Base-by-base conservation (phyloP, 92 coral and sea anemone species). In the Phenganax marumi region DNA sequence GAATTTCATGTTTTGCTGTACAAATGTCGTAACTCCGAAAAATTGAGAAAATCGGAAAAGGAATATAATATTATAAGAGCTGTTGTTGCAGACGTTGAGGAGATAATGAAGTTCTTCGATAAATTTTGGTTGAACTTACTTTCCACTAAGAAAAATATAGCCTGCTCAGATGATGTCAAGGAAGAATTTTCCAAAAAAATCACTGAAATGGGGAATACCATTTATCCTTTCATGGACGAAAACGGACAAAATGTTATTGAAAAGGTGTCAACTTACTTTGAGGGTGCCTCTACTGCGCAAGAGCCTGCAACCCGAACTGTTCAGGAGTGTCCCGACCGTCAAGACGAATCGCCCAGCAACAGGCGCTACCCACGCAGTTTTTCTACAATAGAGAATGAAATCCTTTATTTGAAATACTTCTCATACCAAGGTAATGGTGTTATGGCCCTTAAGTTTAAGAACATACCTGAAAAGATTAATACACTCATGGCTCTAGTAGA, bases 1-100 rank as follows among this genome's bases (percentile, higher is more conserved):
- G 85, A 75, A n/a, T 76, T 85, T 78, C 55, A 85, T 58, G 80
- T 85, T n/a, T 52, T 85, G 53, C 80, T 23, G 73, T 85, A 78
- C 85, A 85, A 68, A 84, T 76, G 56, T 52, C 70, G 70, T 18
- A 17, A 3, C 7, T 48, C 56, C 10, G 8, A 78, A 12, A 19
- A 66, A 8, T 17, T 21, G 13, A 46, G 3, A 25, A 52, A 76
- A 63, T n/a, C 8, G 12, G 10, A 26, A 16, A 18, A 0, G 50
- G 21, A 4, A 18, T 16, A 6, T 9, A 12, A 18, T 71, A 4
- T 14, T n/a, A 5, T n/a, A n/a, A n/a, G n/a, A 0, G 39, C 10
- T 33, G 4, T 66, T 12, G 11, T 66, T 8, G 4, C 12, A 10
- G 49, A 66, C 9, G 25, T 85, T 3, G 24, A 79, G 4, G 62